Percentiles rank a stretch among this genome's conserved stretches.
Evolutionary conservation across 2,113 vertebrate species (phyloP).

Genomic region (Fulica atra): DNA sequence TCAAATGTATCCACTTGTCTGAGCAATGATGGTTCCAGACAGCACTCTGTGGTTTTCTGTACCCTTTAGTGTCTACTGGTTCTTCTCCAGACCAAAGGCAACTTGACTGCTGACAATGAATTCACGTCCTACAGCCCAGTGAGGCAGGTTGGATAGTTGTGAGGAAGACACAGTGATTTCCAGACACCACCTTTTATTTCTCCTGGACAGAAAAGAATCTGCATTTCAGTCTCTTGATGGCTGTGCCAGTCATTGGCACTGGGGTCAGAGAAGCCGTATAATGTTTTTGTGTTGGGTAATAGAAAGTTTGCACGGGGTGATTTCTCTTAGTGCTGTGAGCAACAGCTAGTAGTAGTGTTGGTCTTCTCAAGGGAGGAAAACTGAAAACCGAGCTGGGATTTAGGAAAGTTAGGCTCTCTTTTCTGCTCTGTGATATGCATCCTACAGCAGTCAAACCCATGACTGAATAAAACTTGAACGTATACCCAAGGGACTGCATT

Average conservation of each 20-base stretch:
- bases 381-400: neutral
- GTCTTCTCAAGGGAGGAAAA: neutral
- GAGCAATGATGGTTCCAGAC: neutral
- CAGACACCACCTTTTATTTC: neutral
- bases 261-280: neutral
- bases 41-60: neutral
- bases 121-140: neutral
- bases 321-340: neutral
- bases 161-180: neutral
- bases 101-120: neutral
- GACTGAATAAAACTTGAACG: neutral
- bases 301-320: neutral
- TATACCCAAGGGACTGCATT: neutral
- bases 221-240: neutral
- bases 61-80: neutral
- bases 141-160: neutral
- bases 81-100: neutral
- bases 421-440: neutral
- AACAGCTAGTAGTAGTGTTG: neutral
- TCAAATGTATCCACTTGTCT: neutral
- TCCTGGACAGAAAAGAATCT: neutral
- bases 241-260: neutral
- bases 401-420: neutral
- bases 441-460: neutral
- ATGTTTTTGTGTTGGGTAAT: neutral